Conservation (phyloP, 1,140 invertebrate genomes). For the Drosophila ohnishii region DNA sequence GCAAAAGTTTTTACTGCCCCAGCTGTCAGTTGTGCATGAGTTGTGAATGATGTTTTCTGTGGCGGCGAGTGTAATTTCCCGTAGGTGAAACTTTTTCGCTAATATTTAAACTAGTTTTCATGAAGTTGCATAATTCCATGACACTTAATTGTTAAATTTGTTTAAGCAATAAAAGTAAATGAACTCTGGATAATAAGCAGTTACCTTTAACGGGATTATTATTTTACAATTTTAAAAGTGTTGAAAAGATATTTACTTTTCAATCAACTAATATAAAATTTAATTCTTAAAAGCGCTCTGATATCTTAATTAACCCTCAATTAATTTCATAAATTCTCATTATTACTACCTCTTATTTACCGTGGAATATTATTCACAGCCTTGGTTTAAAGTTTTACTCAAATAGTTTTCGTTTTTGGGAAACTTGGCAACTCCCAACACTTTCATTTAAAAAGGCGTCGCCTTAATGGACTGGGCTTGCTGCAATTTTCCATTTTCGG, state of each 20-base stretch:
- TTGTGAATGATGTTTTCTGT: constrained; percentile 23
- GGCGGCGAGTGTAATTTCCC: constrained; percentile 16
- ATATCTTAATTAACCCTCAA: too few species aligned
- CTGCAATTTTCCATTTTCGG: constrained; percentile 22
- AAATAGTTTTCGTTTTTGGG: background rate
- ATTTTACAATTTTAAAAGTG: background rate
- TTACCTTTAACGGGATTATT: background rate
- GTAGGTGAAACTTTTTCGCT: constrained; percentile 14
- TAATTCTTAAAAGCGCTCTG: too few species aligned
- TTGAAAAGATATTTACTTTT: background rate
- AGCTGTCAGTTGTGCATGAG: constrained; percentile 18
- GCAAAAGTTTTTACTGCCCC: constrained; percentile 7
- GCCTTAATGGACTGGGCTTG: background rate
- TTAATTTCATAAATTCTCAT: too few species aligned
- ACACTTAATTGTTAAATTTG: background rate
- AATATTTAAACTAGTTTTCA: constrained; percentile 2
- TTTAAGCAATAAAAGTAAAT: constrained; percentile 1
- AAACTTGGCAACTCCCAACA: background rate
- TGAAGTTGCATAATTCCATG: background rate
- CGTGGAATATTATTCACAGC: background rate
- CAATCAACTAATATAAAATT: too few species aligned
- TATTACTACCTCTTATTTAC: background rate
- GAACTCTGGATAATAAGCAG: background rate
- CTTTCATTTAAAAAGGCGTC: constrained; percentile 7
- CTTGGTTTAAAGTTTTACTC: background rate